These are phyloP conservation scores for Epirrhoe alternata DNA, from an alignment of 2,888 invertebrate genomes.

Conservation along the genomic window DNA sequence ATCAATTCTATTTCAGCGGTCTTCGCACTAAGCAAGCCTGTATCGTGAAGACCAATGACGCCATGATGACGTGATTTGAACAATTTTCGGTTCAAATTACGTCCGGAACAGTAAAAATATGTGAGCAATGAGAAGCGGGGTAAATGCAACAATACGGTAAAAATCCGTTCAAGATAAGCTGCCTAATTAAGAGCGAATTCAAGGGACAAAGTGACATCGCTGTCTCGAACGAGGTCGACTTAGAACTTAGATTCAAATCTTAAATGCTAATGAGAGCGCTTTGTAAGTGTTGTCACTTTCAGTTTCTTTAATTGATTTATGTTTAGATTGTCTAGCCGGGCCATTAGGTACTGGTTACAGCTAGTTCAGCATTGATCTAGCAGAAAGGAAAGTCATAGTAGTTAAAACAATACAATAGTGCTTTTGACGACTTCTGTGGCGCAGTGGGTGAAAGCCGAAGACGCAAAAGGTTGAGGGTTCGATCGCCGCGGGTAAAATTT, in stretches of 20 bases:
- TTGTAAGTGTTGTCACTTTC: conserved; percentile 63
- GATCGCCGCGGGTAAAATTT: no score
- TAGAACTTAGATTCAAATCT: conserved; percentile 43
- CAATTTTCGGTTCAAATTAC: no score
- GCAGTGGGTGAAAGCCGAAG: no score
- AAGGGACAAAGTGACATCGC: conserved; percentile 37
- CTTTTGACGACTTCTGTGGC: no score
- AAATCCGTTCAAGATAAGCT: conserved; percentile 31
- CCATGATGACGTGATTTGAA: no score
- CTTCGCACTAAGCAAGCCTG: no score
- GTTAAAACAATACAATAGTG: neutral
- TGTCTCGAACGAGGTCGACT: conserved; percentile 36
- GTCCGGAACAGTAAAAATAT: no score
- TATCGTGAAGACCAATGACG: no score
- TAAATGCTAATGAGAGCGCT: conserved; percentile 49
- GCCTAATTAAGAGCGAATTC: conserved; percentile 37
- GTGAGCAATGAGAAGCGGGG: neutral
- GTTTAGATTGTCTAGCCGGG: conserved; percentile 55
- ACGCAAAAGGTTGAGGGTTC: no score
- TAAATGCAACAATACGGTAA: conserved; percentile 1
- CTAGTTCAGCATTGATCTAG: conserved; percentile 9
- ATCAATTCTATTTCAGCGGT: no score
- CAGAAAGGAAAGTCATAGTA: neutral
- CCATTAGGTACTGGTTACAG: conserved; percentile 15
- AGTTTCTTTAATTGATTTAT: conserved; percentile 77